These are phyloP conservation scores for Agonopterix alstromeriana DNA, from an alignment of 2,888 invertebrate species.

Conservation along the genomic window DNA sequence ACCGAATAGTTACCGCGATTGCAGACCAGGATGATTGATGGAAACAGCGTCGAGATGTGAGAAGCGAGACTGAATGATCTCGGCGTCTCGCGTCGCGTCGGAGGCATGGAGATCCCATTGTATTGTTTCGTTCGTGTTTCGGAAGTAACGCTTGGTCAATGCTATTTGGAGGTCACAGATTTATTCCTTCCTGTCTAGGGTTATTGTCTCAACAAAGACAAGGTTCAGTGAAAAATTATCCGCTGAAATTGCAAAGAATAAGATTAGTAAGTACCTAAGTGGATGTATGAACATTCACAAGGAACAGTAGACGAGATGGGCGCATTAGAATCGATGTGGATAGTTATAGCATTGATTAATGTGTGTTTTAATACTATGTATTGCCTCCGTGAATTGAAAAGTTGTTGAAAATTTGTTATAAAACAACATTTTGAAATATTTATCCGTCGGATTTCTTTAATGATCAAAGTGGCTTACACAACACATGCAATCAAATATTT, in stretches of 20 bases:
- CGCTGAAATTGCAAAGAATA: not conserved
- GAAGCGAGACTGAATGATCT: too few relatives aligned
- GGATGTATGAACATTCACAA: too few relatives aligned
- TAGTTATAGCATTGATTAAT: too few relatives aligned
- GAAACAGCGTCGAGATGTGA: too few relatives aligned
- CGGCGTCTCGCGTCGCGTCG: too few relatives aligned
- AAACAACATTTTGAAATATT: not conserved
- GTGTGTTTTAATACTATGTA: not conserved
- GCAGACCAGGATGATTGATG: too few relatives aligned
- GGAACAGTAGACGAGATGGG: too few relatives aligned
- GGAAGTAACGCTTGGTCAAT: conserved; percentile 3
- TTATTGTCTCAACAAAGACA: not conserved
- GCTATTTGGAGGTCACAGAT: not conserved
- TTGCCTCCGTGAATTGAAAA: not conserved
- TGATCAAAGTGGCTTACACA: conserved; percentile 1
- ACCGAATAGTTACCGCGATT: too few relatives aligned
- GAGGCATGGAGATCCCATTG: too few relatives aligned
- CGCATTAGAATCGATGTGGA: too few relatives aligned
- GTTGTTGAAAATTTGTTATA: not conserved
- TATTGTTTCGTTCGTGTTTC: conserved; percentile 4
- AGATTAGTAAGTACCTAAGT: not conserved
- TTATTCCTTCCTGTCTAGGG: not conserved
- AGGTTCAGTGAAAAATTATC: not conserved
- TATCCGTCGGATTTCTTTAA: conserved; percentile 1
- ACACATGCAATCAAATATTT: not conserved